Percentiles rank a stretch among this genome's conserved stretches.
Evolutionary conservation across 2,797 vertebrate genomes (phyloP).

Genomic region (Serranus cabrilla): DNA sequence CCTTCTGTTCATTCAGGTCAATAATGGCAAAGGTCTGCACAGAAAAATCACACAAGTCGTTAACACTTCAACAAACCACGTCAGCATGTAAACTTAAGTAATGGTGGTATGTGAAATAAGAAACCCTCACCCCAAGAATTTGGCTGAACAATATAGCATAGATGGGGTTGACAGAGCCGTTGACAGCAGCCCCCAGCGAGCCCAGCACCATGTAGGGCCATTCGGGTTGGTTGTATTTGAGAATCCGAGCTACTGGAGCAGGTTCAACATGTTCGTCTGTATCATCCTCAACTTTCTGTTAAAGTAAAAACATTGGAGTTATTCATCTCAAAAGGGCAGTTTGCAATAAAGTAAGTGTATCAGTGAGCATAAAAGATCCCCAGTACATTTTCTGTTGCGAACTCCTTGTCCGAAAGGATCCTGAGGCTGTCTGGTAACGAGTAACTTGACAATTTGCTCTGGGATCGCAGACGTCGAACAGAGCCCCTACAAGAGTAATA

Average conservation of each 20-base stretch:
- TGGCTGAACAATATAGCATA: conserved; percentile 89
- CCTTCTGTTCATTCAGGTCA: conserved; percentile 79
- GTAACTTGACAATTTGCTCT: conserved; percentile 73
- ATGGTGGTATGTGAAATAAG: not conserved
- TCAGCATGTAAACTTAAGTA: not conserved
- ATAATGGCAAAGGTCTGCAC: conserved; percentile 86
- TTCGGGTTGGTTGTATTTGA: conserved; percentile 87
- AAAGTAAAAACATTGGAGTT: conserved; percentile 3
- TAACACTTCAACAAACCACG: not conserved
- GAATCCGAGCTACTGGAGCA: conserved; percentile 84
- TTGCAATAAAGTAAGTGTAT: not conserved
- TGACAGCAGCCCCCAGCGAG: conserved; percentile 86
- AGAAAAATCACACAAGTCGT: conserved; percentile 13
- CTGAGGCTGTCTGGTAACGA: conserved; percentile 59
- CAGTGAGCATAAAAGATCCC: not conserved
- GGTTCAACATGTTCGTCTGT: conserved; percentile 59
- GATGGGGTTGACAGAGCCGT: conserved; percentile 86
- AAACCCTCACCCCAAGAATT: conserved; percentile 85
- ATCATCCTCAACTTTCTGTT: conserved; percentile 59
- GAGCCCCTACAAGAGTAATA: conserved; percentile 69
- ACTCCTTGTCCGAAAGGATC: conserved; percentile 14
- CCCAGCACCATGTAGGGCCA: conserved; percentile 89
- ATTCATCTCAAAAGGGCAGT: not conserved
- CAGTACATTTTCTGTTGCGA: conserved; percentile 49
- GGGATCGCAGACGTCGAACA: conserved; percentile 71